Percentiles rank a stretch among this genome's conserved stretches.
Conservation (phyloP, 2,113 vertebrate genomes). For the Macaca mulatta region DNA sequence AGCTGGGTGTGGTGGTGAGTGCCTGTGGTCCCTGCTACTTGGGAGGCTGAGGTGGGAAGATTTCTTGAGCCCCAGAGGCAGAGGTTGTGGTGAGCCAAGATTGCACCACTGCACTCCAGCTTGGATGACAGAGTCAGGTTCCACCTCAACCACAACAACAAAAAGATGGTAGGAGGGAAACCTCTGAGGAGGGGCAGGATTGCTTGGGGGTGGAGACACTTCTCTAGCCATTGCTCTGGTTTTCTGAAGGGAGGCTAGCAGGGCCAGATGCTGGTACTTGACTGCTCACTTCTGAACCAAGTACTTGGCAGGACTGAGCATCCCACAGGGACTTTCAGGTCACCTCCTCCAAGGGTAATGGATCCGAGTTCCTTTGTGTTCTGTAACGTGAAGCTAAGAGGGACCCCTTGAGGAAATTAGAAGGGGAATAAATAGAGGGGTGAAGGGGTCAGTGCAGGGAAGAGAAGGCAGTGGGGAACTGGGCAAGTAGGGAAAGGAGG, state of each 20-base stretch:
- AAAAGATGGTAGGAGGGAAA: background rate
- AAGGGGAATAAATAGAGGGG: background rate
- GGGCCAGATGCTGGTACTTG: background rate
- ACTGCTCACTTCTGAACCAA: background rate
- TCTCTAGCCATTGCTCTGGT: background rate
- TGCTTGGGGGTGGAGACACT: background rate
- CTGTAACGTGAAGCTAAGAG: background rate
- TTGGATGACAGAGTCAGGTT: too few species aligned
- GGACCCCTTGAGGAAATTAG: background rate
- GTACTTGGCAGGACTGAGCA: background rate
- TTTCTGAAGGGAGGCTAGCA: slow-evolving; percentile 4
- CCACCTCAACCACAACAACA: too few species aligned
- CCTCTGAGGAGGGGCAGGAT: background rate
- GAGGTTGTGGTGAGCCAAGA: too few species aligned
- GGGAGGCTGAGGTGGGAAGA: too few species aligned
- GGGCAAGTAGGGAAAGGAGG: background rate
- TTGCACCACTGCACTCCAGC: too few species aligned
- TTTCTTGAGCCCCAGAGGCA: too few species aligned
- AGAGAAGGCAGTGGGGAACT: background rate
- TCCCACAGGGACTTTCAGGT: background rate
- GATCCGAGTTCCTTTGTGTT: background rate
- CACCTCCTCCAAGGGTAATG: background rate
- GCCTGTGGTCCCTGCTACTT: too few species aligned
- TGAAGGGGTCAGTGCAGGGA: background rate
- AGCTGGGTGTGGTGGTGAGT: too few species aligned